Conservation (phyloP, 2,888 invertebrate species). For the Tetragonula carbonaria region DNA sequence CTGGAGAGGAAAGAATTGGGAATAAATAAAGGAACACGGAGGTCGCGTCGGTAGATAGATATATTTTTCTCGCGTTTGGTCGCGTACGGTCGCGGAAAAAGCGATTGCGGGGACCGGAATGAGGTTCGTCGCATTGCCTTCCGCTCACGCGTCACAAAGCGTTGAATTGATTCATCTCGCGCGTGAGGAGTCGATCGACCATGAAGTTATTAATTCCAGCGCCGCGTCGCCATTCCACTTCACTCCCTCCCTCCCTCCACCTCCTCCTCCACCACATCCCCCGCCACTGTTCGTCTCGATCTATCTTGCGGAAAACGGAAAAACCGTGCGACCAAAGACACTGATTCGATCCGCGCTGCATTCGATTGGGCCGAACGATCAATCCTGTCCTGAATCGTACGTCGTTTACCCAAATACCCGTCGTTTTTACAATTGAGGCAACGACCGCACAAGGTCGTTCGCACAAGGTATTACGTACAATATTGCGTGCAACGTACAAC, state of each 20-base stretch:
- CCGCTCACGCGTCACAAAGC: conserved; percentile 39
- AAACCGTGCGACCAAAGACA: conserved; percentile 8
- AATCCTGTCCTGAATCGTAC: neutral
- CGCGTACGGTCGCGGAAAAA: conserved; percentile 1
- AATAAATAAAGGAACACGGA: neutral
- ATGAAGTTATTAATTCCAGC: conserved; percentile 56
- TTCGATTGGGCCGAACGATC: neutral
- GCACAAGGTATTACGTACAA: too few species aligned
- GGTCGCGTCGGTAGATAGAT: neutral
- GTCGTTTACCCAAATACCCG: too few species aligned
- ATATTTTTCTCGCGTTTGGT: neutral
- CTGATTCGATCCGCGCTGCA: conserved; percentile 11
- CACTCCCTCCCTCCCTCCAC: too few species aligned
- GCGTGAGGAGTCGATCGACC: conserved; percentile 49
- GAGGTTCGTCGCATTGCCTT: conserved; percentile 26
- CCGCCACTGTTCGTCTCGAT: neutral
- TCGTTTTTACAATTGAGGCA: too few species aligned
- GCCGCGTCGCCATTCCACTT: conserved; percentile 4
- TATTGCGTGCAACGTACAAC: too few species aligned
- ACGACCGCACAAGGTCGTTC: too few species aligned
- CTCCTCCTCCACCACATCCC: neutral
- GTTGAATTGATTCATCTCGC: conserved; percentile 54
- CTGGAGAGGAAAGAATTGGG: neutral
- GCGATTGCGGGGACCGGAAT: conserved; percentile 14
- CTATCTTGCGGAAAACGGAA: conserved; percentile 8